Conservation (phyloP, 2,797 vertebrate genomes). For the Rhinichthys osculus region DNA sequence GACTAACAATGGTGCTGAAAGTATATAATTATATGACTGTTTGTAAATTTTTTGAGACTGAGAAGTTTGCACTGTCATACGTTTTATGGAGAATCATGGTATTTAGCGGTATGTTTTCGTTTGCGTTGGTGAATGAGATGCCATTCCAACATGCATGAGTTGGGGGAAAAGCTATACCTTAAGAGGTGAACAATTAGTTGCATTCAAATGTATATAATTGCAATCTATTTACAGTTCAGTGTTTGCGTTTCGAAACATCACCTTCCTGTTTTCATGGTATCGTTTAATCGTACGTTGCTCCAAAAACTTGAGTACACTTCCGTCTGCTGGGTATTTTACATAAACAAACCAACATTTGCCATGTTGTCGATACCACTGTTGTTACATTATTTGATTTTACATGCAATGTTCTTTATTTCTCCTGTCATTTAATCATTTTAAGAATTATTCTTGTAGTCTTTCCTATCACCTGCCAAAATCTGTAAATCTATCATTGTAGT, state of each 20-base stretch:
- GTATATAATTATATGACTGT: constrained; percentile 77
- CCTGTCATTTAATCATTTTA: constrained; percentile 3
- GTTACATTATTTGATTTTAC: constrained; percentile 14
- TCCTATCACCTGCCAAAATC: constrained; percentile 42
- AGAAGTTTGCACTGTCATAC: constrained; percentile 79
- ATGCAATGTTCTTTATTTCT: constrained; percentile 14
- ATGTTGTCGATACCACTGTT: constrained; percentile 7
- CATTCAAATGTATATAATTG: constrained; percentile 75
- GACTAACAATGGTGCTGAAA: constrained; percentile 84
- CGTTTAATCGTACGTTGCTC: constrained; percentile 37
- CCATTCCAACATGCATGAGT: constrained; percentile 65
- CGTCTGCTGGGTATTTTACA: constrained; percentile 55
- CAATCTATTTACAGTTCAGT: constrained; percentile 68
- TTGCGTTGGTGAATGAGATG: constrained; percentile 68
- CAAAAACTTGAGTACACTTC: constrained; percentile 60
- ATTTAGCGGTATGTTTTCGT: constrained; percentile 70
- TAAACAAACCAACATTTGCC: background rate
- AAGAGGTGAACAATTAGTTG: constrained; percentile 64
- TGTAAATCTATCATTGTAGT: constrained; percentile 55
- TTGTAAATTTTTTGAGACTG: constrained; percentile 81
- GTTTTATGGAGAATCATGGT: constrained; percentile 75
- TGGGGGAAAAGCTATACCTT: constrained; percentile 55
- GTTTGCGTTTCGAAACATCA: constrained; percentile 69
- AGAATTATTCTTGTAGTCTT: constrained; percentile 12
- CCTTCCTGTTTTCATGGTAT: constrained; percentile 65